Percentiles rank a stretch among this genome's conserved stretches.
These are phyloP conservation scores for Lysandra coridon DNA, from an alignment of 2,888 invertebrate species.

Conservation along the genomic window DNA sequence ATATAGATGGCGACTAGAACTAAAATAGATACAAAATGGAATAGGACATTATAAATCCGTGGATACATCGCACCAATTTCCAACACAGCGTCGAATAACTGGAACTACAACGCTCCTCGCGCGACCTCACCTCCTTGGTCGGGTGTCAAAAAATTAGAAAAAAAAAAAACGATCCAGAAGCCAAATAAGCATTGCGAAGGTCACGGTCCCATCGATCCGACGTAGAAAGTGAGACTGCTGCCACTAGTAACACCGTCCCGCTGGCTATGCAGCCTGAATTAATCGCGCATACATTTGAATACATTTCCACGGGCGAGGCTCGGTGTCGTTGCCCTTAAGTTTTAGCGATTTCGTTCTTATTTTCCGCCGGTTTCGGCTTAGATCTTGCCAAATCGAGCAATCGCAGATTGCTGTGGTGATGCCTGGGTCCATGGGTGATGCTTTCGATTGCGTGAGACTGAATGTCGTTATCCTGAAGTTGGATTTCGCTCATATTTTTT, in stretches of 20 bases:
- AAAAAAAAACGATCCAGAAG: slow-evolving; percentile 70
- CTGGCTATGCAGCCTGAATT: slow-evolving; percentile 81
- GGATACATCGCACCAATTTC: neutral
- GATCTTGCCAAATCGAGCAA: neutral
- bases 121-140: slow-evolving; percentile 27
- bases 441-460: slow-evolving; percentile 53
- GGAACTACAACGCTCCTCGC: neutral
- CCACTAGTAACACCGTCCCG: slow-evolving; percentile 81
- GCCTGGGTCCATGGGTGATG: neutral
- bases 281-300: slow-evolving; percentile 82
- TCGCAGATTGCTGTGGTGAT: neutral
- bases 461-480: slow-evolving; percentile 77
- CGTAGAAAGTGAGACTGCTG: slow-evolving; percentile 79
- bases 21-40: neutral
- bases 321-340: slow-evolving; percentile 77
- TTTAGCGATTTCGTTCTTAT: slow-evolving; percentile 72
- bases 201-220: slow-evolving; percentile 79
- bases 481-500: slow-evolving; percentile 62
- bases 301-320: slow-evolving; percentile 64
- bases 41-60: neutral
- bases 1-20: too few species aligned
- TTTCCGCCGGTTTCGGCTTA: slow-evolving; percentile 27
- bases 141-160: slow-evolving; percentile 29
- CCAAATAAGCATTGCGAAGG: slow-evolving; percentile 75
- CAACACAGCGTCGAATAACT: neutral